These are phyloP conservation scores for Scaptomyza pallida DNA, from an alignment of 1,140 invertebrate genomes.

Conservation along the genomic window DNA sequence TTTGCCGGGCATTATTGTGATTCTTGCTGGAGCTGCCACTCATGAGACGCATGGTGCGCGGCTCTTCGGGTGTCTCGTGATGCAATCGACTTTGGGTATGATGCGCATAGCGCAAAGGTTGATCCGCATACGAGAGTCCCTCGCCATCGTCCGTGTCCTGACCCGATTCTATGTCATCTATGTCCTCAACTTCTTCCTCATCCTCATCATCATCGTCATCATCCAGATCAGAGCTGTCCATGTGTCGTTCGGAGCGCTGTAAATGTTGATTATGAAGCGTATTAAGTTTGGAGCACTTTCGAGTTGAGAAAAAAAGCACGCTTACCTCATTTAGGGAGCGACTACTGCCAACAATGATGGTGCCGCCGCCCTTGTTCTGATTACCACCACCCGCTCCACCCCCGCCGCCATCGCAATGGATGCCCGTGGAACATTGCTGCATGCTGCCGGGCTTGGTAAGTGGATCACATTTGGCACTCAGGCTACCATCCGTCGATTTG, in stretches of 20 bases:
- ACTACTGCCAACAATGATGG: conserved; percentile 80
- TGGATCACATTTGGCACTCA: conserved; percentile 85
- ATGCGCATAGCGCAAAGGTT: conserved; percentile 68
- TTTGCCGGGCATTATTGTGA: conserved; percentile 37
- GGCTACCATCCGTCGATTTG: conserved; percentile 84
- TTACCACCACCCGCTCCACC: conserved; percentile 22
- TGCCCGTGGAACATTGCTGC: conserved; percentile 88
- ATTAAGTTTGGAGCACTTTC: neutral
- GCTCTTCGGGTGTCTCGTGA: conserved; percentile 71
- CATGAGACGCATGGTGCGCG: conserved; percentile 64
- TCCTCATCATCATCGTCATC: conserved; percentile 68
- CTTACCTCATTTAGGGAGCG: conserved; percentile 66
- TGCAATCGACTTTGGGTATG: conserved; percentile 69
- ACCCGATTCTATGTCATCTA: conserved; percentile 67
- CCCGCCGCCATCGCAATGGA: conserved; percentile 85
- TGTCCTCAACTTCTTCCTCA: conserved; percentile 58
- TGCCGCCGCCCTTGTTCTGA: conserved; percentile 60
- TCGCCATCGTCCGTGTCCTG: conserved; percentile 73
- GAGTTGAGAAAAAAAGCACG: neutral
- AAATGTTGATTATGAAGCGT: conserved; percentile 1
- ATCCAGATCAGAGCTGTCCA: conserved; percentile 66
- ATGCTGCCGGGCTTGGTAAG: conserved; percentile 86
- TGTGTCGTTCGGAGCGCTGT: conserved; percentile 62
- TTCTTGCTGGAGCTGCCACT: conserved; percentile 57
- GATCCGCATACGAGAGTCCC: conserved; percentile 70